These are phyloP conservation scores for Gobius niger DNA, from an alignment of 2,113 vertebrate genomes.

Conservation along the genomic window DNA sequence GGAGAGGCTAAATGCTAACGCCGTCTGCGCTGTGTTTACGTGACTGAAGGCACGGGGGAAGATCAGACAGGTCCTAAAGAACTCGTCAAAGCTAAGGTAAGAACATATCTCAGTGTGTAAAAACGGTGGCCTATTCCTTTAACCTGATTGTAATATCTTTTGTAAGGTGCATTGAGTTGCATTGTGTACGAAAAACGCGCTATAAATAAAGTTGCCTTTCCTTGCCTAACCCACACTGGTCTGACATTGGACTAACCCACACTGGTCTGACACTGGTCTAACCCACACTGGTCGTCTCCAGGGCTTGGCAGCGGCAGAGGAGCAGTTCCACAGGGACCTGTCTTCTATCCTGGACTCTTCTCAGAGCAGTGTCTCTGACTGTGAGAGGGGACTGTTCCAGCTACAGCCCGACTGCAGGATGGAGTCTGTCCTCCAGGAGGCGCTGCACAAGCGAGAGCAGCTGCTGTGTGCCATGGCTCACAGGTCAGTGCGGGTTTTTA, in stretches of 20 bases:
- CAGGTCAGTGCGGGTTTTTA: background rate
- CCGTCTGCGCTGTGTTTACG: too few relatives aligned
- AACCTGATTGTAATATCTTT: too few relatives aligned
- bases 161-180: too few relatives aligned
- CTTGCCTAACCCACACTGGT: too few relatives aligned
- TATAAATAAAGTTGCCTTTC: too few relatives aligned
- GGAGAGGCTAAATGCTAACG: too few relatives aligned
- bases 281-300: background rate
- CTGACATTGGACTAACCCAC: background rate
- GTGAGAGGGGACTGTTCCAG: background rate
- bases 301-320: background rate
- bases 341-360: background rate
- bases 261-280: background rate
- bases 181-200: too few relatives aligned
- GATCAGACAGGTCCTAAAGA: too few relatives aligned
- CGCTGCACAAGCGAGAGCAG: conserved; percentile 1
- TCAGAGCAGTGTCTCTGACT: background rate
- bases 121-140: too few relatives aligned
- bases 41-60: too few relatives aligned
- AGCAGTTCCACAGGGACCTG: background rate
- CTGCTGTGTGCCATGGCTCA: background rate
- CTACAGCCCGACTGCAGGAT: background rate
- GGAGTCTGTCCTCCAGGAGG: background rate
- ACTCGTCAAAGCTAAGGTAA: too few relatives aligned
- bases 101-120: too few relatives aligned